A percentile compares a stretch with the other conserved stretches of the same genome.
Conservation (phyloP, 2,888 invertebrate species). For the Dermolepida albohirtum region DNA sequence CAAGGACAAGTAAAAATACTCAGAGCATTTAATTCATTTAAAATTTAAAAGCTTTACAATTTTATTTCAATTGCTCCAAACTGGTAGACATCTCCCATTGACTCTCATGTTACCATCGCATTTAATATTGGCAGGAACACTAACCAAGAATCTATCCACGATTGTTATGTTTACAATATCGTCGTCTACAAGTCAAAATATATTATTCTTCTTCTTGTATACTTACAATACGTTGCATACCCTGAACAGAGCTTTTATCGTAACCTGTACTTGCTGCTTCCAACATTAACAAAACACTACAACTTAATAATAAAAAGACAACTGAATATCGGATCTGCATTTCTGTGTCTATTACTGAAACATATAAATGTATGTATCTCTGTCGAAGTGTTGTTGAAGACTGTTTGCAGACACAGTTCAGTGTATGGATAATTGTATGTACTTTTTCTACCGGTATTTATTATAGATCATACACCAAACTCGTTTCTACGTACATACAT, state of each 20-base stretch:
- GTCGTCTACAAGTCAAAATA: not conserved
- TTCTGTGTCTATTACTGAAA: not conserved
- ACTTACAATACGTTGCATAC: no score
- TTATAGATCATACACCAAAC: no score
- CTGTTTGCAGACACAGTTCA: not conserved
- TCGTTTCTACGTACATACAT: no score
- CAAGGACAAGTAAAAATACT: no score
- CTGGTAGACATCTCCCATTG: constrained; percentile 16
- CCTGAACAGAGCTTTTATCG: no score
- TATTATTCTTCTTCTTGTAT: no score
- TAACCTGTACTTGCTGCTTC: no score
- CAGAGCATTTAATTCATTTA: no score
- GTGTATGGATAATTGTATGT: no score
- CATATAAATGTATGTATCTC: not conserved
- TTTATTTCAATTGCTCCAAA: not conserved
- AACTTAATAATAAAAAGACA: not conserved
- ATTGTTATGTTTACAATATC: not conserved
- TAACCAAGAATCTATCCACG: constrained; percentile 24
- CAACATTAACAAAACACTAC: no score
- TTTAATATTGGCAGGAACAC: constrained; percentile 5
- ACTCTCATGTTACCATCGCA: constrained; percentile 6
- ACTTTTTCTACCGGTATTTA: no score
- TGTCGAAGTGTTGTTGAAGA: not conserved
- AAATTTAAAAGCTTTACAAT: no score
- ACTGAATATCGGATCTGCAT: not conserved